phyloP scores from a whole-genome alignment of 2,888 invertebrate genomes.

The Nudaria mundana region DNA sequence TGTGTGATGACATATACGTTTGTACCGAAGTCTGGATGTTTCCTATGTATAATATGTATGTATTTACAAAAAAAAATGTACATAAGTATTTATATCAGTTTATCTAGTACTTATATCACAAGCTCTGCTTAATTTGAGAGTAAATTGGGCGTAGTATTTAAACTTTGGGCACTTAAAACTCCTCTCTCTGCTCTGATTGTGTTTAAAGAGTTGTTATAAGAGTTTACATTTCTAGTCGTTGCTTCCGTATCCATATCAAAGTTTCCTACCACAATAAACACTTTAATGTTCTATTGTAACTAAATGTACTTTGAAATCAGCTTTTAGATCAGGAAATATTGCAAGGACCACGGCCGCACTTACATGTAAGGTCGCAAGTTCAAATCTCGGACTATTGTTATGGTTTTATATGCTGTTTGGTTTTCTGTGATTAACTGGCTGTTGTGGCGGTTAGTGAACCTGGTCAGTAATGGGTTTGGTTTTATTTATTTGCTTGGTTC shows the following conservation, averaged over 20 bases:
- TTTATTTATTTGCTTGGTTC: too few species aligned
- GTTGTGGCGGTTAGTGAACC: background rate
- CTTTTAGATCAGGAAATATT: conserved; percentile 21
- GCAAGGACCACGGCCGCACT: background rate
- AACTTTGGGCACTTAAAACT: too few species aligned
- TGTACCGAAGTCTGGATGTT: too few species aligned
- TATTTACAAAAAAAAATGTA: too few species aligned
- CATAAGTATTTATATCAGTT: too few species aligned
- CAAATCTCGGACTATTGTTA: background rate
- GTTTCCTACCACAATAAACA: conserved; percentile 30
- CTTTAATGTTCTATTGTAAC: conserved; percentile 35
- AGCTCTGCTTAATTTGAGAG: too few species aligned
- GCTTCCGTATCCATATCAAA: conserved; percentile 31
- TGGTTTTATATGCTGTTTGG: background rate
- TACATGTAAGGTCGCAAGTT: conserved; percentile 1
- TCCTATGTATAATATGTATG: background rate
- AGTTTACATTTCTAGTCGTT: conserved; percentile 2
- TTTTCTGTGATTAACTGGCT: background rate
- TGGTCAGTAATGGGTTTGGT: background rate
- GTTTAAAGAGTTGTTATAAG: background rate
- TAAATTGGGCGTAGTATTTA: background rate
- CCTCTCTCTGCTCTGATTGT: too few species aligned
- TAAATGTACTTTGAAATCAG: conserved; percentile 29
- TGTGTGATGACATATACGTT: too few species aligned
- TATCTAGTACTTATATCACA: too few species aligned